Percentiles rank a stretch among this genome's conserved stretches.
Conservation (phyloP, 2,888 invertebrate genomes). For the Megastigmus dorsalis region DNA sequence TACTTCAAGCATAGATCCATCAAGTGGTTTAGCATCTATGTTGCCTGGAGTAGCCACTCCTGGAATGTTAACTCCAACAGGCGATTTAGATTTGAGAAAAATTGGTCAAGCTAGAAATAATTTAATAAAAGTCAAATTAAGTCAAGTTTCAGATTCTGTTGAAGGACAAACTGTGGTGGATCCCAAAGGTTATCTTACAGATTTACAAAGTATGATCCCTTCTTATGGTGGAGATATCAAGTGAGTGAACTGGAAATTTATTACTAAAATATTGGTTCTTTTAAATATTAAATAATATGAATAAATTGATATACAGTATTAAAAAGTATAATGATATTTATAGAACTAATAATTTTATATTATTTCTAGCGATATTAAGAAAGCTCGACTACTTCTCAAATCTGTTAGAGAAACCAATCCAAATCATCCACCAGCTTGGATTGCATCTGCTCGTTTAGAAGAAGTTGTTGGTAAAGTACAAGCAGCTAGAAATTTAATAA, state of each 20-base stretch:
- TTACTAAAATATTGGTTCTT: too few relatives aligned
- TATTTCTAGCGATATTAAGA: conserved; percentile 88
- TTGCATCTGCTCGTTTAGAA: conserved; percentile 97
- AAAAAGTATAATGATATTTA: neutral
- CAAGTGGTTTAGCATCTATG: conserved; percentile 90
- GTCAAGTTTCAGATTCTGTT: conserved; percentile 93
- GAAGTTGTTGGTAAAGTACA: conserved; percentile 98
- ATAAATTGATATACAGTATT: too few relatives aligned
- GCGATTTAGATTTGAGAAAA: conserved; percentile 96
- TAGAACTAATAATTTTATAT: neutral
- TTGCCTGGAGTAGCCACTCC: conserved; percentile 90
- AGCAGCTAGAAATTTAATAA: conserved; percentile 96
- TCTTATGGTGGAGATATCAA: conserved; percentile 98
- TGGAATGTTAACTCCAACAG: conserved; percentile 89
- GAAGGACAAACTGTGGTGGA: conserved; percentile 99
- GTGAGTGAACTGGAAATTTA: too few relatives aligned
- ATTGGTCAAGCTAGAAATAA: conserved; percentile 99
- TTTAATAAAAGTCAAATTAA: conserved; percentile 97
- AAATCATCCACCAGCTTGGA: conserved; percentile 99
- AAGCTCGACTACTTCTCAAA: conserved; percentile 94
- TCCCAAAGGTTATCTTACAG: conserved; percentile 99
- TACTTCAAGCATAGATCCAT: conserved; percentile 86
- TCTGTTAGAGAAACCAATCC: conserved; percentile 98
- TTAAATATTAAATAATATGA: too few relatives aligned
- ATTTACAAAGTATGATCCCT: conserved; percentile 99